These are phyloP conservation scores for Zaprionus lachaisei DNA, from an alignment of 1,140 invertebrate species.

Conservation along the genomic window DNA sequence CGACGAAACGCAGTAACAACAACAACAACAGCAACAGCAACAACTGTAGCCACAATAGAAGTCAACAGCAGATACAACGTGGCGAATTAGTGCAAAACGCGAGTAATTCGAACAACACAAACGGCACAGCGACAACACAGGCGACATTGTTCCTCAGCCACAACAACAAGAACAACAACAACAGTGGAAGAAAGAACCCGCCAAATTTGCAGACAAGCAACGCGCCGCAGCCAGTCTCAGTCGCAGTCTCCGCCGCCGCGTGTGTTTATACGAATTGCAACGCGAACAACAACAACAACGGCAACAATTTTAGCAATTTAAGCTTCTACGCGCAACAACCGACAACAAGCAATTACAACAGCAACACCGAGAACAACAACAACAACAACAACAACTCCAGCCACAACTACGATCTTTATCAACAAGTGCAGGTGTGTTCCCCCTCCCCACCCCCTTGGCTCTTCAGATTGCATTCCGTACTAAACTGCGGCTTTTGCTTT, in stretches of 20 bases:
- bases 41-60: slow-evolving; percentile 28
- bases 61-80: slow-evolving; percentile 42
- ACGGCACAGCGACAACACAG: slow-evolving; percentile 48
- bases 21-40: slow-evolving; percentile 8
- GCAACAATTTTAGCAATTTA: slow-evolving; percentile 65
- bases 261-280: slow-evolving; percentile 67
- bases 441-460: background rate
- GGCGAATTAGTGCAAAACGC: slow-evolving; percentile 74
- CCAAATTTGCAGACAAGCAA: slow-evolving; percentile 59
- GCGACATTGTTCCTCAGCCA: slow-evolving; percentile 70
- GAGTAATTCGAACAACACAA: slow-evolving; percentile 66
- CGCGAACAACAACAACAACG: slow-evolving; percentile 42
- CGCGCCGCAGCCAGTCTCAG: slow-evolving; percentile 6
- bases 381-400: slow-evolving; percentile 36
- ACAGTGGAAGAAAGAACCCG: slow-evolving; percentile 51
- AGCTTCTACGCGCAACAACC: slow-evolving; percentile 70
- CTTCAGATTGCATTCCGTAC: background rate
- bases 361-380: slow-evolving; percentile 36
- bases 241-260: slow-evolving; percentile 44
- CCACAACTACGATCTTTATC: slow-evolving; percentile 59
- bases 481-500: slow-evolving; percentile 24
- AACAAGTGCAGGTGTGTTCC: slow-evolving; percentile 77
- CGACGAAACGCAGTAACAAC: slow-evolving; percentile 41
- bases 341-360: slow-evolving; percentile 37
- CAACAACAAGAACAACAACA: slow-evolving; percentile 64